Base-by-base conservation (phyloP, 2,888 invertebrate genomes). In the Stramonita haemastoma region DNA sequence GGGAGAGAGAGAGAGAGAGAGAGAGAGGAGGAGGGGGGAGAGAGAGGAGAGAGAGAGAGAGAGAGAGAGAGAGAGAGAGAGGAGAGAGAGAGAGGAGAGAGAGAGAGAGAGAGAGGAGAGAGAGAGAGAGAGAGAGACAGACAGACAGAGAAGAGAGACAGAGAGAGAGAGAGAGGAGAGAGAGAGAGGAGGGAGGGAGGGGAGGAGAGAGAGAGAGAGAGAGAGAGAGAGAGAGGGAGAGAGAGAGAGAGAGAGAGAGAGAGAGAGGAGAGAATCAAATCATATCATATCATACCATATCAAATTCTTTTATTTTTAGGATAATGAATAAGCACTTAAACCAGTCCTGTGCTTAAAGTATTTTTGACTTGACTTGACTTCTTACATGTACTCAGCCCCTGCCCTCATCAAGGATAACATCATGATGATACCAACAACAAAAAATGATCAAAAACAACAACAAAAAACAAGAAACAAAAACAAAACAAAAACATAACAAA, bases 161-260 rank as follows among this genome's bases (percentile, higher is more conserved):
- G 83, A 36, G 36, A 36, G 83, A 84, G 83, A 36, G 83, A 84
- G 36, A 84, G 36, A 84, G 26, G 36, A 36, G 83, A 34, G 83
- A 34, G 32, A 83, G 83, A 73, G 26, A 73, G 73, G 73, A n/a
- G 73, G 26, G 73, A 26, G 73, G 26, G 73, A 73, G 26, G 6
- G 73, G 26, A 26, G 26, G 36, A 36, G 83, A 36, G 36, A 36
- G 83, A 84, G 83, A 36, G 83, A 84, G 36, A 46, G 46, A 46
- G 46, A 46, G 46, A 46, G 46, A 46, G 36, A 36, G 83, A 36
- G 36, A 36, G 83, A 84, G 83, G 34, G 83, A 84, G 36, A 84
- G 36, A 84, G 36, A 36, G 83, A 32, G 83, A 34, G 83, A 83
- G 83, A 83, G 34, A 83, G 83, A 83, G 34, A 83, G 36, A 36